Base-by-base conservation (phyloP, 2,888 invertebrate genomes). In the Rhamnusium bicolor region DNA sequence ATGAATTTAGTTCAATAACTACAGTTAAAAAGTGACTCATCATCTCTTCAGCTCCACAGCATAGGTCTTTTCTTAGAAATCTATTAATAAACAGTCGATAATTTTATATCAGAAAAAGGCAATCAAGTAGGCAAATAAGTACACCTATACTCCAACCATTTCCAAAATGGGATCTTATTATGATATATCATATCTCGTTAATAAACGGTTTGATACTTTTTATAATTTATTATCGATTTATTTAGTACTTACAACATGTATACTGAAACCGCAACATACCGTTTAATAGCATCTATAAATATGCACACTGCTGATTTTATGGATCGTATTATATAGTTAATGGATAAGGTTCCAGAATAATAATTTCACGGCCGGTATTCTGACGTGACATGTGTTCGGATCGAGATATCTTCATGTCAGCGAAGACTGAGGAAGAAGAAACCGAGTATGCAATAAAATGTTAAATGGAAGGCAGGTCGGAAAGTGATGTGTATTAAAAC, bases 341-440 rank as follows among this genome's bases (percentile, higher is more conserved):
- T 40, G 58, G 29, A 29, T 32, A 58, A 58, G 32, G 58, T 58
- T 32, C 16, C 10, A 58, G 58, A 58, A 32, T 58, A 58, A 58
- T 58, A 58, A 58, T 58, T 58, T 32, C 58, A 58, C 58, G 58
- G 58, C 32, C 32, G 56, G 58, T 53, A 58, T 32, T 53, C 61
- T 53, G 61, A 69, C 69, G 51, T 69, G 69, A 69, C 69, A 61
- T 69, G 69, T 61, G 69, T n/a, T 69, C 40, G 61, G 47, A 21
- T 29, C 53, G 53, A 53, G 69, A 69, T 61, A 69, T 69, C 69
- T 61, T 69, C 69, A 69, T 69, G 69, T 21, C 61, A 61, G 40
- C 61, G 49, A 47, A 47, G 27, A 68, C 47, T 12, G 46, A 67
- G 24, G 53, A 51, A 16, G 40, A 61, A 69, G 69, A 69, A 19